Conservation (phyloP, 2,888 invertebrate genomes). For the Ormyrus labotus region DNA sequence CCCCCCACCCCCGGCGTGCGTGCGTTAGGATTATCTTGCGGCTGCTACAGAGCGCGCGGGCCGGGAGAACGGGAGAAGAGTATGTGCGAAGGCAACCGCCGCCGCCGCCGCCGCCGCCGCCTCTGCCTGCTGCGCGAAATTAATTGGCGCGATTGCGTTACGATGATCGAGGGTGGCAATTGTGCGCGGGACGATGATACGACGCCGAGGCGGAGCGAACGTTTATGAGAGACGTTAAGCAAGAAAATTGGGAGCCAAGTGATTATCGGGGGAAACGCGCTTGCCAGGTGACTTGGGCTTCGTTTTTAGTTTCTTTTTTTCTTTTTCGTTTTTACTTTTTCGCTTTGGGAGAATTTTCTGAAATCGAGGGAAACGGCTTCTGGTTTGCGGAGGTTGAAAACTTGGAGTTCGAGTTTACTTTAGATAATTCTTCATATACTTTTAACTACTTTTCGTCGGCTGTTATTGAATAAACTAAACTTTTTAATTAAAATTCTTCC, state of each 20-base stretch:
- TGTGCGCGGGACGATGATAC: constrained; percentile 21
- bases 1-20: constrained; percentile 35
- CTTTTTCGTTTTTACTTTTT: no score
- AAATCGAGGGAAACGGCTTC: not conserved
- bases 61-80: not conserved
- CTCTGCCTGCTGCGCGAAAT: constrained; percentile 27
- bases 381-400: no score
- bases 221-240: not conserved
- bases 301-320: not conserved
- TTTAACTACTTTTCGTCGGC: no score
- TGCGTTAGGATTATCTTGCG: constrained; percentile 54
- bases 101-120: not conserved
- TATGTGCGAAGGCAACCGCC: constrained; percentile 11
- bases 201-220: not conserved
- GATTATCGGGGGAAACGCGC: no score
- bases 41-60: constrained; percentile 41
- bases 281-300: not conserved
- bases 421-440: no score
- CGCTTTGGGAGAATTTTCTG: not conserved
- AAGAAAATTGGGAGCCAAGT: no score
- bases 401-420: no score
- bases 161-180: constrained; percentile 44
- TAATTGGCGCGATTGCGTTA: constrained; percentile 50
- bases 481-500: no score
- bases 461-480: no score